Conservation (phyloP, 1,140 invertebrate genomes). For the Ephestia elutella region DNA sequence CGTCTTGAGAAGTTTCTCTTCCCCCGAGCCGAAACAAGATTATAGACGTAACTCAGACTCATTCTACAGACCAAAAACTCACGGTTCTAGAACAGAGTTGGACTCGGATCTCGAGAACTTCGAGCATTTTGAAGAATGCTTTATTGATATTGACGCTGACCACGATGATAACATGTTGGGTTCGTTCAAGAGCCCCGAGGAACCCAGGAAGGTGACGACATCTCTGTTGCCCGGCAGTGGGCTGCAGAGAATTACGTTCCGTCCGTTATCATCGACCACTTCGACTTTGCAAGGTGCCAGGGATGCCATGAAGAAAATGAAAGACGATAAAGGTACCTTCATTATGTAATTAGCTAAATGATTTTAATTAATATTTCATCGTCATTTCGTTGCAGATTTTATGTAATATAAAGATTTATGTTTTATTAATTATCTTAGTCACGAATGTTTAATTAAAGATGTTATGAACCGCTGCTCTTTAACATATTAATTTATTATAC, state of each 20-base stretch:
- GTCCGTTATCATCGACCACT: constrained; percentile 41
- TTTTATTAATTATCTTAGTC: too few species aligned
- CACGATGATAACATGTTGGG: constrained; percentile 40
- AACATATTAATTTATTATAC: too few species aligned
- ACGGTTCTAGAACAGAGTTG: constrained; percentile 51
- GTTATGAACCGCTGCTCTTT: too few species aligned
- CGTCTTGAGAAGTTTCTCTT: constrained; percentile 55
- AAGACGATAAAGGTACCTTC: constrained; percentile 44
- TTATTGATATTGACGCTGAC: constrained; percentile 63
- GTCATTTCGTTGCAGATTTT: too few species aligned
- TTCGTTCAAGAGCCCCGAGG: constrained; percentile 42
- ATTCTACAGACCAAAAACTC: constrained; percentile 43
- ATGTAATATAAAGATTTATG: too few species aligned
- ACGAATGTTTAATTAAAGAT: too few species aligned
- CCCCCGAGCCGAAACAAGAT: constrained; percentile 50
- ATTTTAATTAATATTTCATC: not conserved
- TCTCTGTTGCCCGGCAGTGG: constrained; percentile 56
- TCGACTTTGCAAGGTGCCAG: constrained; percentile 32
- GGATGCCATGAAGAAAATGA: constrained; percentile 38
- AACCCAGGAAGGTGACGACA: constrained; percentile 53
- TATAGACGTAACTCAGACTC: constrained; percentile 45
- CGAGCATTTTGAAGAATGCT: constrained; percentile 61
- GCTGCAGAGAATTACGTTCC: constrained; percentile 49
- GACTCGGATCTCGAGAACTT: constrained; percentile 65
- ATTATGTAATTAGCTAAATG: constrained; percentile 14